Evolutionary conservation across 2,797 vertebrate genomes (phyloP).

Genomic region (Selene dorsalis): DNA sequence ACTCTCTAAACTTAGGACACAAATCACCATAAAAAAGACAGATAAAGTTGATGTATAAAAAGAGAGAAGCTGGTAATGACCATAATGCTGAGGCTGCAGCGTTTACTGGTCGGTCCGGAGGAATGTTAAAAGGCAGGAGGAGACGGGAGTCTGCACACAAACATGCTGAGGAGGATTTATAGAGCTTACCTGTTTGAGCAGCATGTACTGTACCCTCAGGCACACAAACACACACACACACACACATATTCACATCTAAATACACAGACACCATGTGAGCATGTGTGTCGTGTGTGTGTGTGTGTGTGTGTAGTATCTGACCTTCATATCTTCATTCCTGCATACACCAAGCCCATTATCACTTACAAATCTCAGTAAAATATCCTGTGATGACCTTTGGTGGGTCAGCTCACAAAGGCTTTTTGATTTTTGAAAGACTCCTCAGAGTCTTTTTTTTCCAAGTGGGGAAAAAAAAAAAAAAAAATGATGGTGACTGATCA

Average conservation of each 20-base stretch:
- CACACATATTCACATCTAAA: constrained; percentile 1
- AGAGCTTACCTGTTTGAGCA: constrained; percentile 14
- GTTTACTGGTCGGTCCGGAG: constrained; percentile 49
- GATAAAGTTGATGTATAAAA: constrained; percentile 18
- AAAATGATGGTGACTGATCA: constrained; percentile 3
- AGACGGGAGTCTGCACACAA: constrained; percentile 51
- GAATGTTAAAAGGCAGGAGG: constrained; percentile 66
- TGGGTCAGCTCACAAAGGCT: constrained; percentile 59
- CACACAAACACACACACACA: not conserved
- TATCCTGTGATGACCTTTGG: constrained; percentile 59
- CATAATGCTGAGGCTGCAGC: constrained; percentile 27
- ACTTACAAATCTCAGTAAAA: constrained; percentile 33
- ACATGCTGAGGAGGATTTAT: constrained; percentile 57
- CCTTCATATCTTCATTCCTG: constrained; percentile 60
- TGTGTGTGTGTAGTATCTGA: constrained; percentile 38
- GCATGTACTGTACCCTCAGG: constrained; percentile 12
- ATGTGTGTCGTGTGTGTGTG: not conserved
- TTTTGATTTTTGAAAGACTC: constrained; percentile 21
- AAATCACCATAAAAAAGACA: constrained; percentile 46
- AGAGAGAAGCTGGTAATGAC: constrained; percentile 31
- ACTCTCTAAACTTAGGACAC: constrained; percentile 9
- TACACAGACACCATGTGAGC: constrained; percentile 2
- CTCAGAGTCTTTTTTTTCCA: constrained; percentile 29
- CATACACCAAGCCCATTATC: constrained; percentile 34
- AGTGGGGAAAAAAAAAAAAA: not conserved